phyloP scores from a whole-genome alignment of 2,888 invertebrate species.

The Lapara coniferarum region DNA sequence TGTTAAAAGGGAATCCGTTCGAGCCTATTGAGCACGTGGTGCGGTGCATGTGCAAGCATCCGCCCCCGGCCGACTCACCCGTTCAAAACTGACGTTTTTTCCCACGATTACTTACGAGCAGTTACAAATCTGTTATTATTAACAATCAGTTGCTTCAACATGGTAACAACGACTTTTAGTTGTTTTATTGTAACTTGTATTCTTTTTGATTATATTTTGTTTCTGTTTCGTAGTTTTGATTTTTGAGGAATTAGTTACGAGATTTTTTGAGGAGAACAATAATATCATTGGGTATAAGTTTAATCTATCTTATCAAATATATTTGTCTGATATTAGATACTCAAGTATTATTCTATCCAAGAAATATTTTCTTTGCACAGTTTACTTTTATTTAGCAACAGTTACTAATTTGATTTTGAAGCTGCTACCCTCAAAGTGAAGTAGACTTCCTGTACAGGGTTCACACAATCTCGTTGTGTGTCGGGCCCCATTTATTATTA shows the following conservation, averaged over 20 bases:
- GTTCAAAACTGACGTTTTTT: conserved; percentile 71
- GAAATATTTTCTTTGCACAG: neutral
- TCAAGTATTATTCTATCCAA: neutral
- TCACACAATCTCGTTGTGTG: conserved; percentile 69
- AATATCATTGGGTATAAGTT: neutral
- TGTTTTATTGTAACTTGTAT: conserved; percentile 5
- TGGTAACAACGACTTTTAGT: conserved; percentile 20
- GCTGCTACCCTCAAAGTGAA: conserved; percentile 62
- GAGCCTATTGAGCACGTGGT: conserved; percentile 66
- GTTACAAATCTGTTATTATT: conserved; percentile 64
- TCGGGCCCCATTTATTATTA: conserved; percentile 75
- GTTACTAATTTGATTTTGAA: conserved; percentile 36
- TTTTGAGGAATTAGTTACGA: neutral
- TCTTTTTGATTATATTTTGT: neutral
- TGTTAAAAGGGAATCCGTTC: conserved; percentile 45
- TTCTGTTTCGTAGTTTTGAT: neutral
- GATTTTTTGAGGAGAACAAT: neutral
- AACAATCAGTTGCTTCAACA: conserved; percentile 34
- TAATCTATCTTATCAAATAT: neutral
- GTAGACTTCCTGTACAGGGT: conserved; percentile 75
- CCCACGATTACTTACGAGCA: conserved; percentile 72
- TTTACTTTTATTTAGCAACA: conserved; percentile 24
- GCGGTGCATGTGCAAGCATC: conserved; percentile 64
- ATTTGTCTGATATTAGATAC: neutral
- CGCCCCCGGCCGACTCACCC: conserved; percentile 66